Base-by-base conservation (phyloP, 2,797 vertebrate genomes). In the Zalophus californianus region DNA sequence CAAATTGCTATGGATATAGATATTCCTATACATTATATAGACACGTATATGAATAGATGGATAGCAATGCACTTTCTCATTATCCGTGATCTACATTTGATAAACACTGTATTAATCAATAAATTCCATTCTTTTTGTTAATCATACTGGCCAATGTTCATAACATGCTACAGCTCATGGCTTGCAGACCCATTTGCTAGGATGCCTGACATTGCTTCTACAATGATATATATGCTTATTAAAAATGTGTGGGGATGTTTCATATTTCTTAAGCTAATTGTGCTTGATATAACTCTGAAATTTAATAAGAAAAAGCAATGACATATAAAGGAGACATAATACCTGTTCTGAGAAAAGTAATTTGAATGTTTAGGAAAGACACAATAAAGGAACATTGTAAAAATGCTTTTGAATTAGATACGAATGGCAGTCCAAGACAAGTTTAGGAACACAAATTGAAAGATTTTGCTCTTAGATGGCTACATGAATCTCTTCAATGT, bases 311-410 rank as follows among this genome's bases (percentile, higher is more conserved):
- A 41, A 86, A 83, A 80, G n/a, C n/a, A 70, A 52, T 68, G 16
- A 95, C 90, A 82, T 48, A 44, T 54, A 66, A 95, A 41, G 20
- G 41, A 77, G 20, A 93, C 13, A 48, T 38, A 29, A 54, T 64
- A 77, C 50, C 56, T 72, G 5, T 93, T 78, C 70, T 16, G 35
- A 38, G 32, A 90, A 95, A 93, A 83, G 16, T 70, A 94, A 78
- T 41, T 18, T 87, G 52, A 83, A 89, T 79, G 20, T 68, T 87
- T 95, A 78, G 78, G 62, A 79, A 94, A 73, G 70, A 68, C 12
- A 44, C 70, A 54, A 48, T 79, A 79, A 87, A 93, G 20, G 18
- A 68, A 90, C 7, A 56, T 23, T 44, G 25, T 70, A 78, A 93
- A 78, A 77, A 48, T 7, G 20, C 21, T 25, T 95, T 84, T 90